phyloP scores from a whole-genome alignment of 2,888 invertebrate genomes.

The Callyntrura guangdongensis region DNA sequence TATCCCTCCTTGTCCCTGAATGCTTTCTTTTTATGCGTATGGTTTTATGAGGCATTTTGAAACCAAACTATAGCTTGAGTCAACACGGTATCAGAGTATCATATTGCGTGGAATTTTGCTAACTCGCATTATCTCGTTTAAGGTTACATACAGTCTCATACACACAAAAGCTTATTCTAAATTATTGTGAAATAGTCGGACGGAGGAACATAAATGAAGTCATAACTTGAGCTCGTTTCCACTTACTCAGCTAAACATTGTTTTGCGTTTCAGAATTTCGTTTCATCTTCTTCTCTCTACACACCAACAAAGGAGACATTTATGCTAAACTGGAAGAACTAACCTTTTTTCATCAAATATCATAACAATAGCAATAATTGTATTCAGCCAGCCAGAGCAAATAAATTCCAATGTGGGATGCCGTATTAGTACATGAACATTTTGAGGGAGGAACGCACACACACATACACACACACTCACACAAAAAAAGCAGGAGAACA shows the following conservation, averaged over 20 bases:
- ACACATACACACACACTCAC: too few species aligned
- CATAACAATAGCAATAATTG: constrained; percentile 6
- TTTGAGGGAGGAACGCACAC: constrained; percentile 29
- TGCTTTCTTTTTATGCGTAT: constrained; percentile 49
- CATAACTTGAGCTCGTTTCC: constrained; percentile 24
- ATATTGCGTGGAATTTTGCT: constrained; percentile 43
- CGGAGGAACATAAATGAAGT: constrained; percentile 28
- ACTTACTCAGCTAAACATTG: constrained; percentile 38
- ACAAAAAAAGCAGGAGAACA: background rate
- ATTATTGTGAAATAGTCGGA: constrained; percentile 4
- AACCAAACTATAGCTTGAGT: constrained; percentile 31
- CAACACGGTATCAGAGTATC: background rate
- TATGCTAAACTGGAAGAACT: constrained; percentile 34
- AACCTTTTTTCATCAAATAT: background rate
- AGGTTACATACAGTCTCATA: background rate
- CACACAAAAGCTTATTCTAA: constrained; percentile 1
- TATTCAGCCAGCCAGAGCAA: constrained; percentile 38
- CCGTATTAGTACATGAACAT: constrained; percentile 40
- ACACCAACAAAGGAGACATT: background rate
- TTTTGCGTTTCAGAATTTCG: constrained; percentile 34
- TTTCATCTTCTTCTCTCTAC: background rate
- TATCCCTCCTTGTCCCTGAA: background rate
- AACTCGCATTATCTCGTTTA: background rate
- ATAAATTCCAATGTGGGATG: background rate
- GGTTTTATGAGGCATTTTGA: constrained; percentile 33